Base-by-base conservation (phyloP, 2,888 invertebrate genomes). In the Melanostoma mellinum region DNA sequence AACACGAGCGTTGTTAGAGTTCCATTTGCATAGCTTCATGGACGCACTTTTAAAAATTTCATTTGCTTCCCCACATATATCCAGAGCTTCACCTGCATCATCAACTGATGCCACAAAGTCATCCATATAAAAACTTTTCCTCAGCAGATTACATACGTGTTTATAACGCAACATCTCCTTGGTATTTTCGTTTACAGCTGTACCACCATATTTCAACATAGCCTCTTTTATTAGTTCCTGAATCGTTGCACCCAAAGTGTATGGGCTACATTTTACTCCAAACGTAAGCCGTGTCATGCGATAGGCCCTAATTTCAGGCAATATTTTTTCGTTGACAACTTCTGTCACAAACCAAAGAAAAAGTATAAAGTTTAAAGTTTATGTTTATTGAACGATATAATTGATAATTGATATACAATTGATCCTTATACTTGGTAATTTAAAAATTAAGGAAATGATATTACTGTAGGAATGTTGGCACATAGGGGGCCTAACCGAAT, bases 321-420 rank as follows among this genome's bases (percentile, higher is more conserved):
- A 20, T 35, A 55, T 33, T 30, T 32, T 50, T 58, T 30, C 35
- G 65, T 79, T 6, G 50, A 46, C 0, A 36, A 35, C 9, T 65
- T 63, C 55, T 42, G 69, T 30, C 52, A 32, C 20, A 30, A 86
- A 61, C 86, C 86, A 86, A 2, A 87, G 56, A n/a, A n/a, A n/a
- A n/a, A n/a, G n/a, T n/a, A n/a, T n/a, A n/a, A n/a, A n/a, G n/a
- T n/a, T n/a, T n/a, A n/a, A n/a, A n/a, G n/a, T n/a, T n/a, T n/a
- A n/a, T n/a, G n/a, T n/a, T n/a, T n/a, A n/a, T n/a, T n/a, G n/a
- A n/a, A n/a, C n/a, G n/a, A n/a, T n/a, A n/a, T n/a, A n/a, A n/a
- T n/a, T n/a, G n/a, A n/a, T n/a, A n/a, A n/a, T n/a, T n/a, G n/a
- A n/a, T n/a, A n/a, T n/a, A n/a, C n/a, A n/a, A n/a, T n/a, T n/a